Evolutionary conservation across 2,888 invertebrate genomes (phyloP), one percentile per base, ranked within the genome.

Genomic region (Stramonita haemastoma): DNA sequence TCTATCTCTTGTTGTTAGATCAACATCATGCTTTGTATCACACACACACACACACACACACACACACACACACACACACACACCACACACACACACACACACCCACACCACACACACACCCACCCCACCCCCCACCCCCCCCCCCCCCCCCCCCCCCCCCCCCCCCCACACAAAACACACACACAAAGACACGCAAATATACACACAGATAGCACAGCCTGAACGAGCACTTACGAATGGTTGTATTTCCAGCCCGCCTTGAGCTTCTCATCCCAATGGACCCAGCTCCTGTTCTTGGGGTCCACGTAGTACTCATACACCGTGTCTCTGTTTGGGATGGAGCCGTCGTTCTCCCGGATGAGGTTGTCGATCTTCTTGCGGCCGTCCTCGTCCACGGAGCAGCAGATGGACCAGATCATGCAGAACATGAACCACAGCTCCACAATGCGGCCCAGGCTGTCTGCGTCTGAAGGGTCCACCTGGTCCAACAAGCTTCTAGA

Each of bases 301-400:
- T 98, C 98, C 32, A 98, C 98, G 95, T 97, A 98, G 96, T 98
- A 98, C 96, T 98, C 98, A 95, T 98, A 98, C 15, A 98, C 97
- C 0, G 98, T 98, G 95, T 98, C 98, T 94, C 98, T 98, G 84
- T 98, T 97, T 0, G 98, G 98, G 96, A 98, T 98, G 11, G 96
- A 95, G n/a, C 96, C 96, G 90, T 96, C 96, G 93, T 95, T 94
- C 91, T 96, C 96, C 22, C 96, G 95, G 79, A 96, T 94, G 92
- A 95, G 96, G 90, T 95, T 95, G 93, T 96, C 96, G 5, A 96
- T 94, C 92, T 95, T 96, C 93, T 95, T 96, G 22, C 96, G 92
- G 22, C 96, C 95, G 19, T 96, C 96, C 90, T 96, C 96, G 89
- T 96, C 96, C 26, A 96, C 95, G 0, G 96, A 95, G 79, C 94